Percentiles rank a stretch among this genome's conserved stretches.
Conservation (phyloP, 2,888 invertebrate species). For the Pediacus dermestoides region DNA sequence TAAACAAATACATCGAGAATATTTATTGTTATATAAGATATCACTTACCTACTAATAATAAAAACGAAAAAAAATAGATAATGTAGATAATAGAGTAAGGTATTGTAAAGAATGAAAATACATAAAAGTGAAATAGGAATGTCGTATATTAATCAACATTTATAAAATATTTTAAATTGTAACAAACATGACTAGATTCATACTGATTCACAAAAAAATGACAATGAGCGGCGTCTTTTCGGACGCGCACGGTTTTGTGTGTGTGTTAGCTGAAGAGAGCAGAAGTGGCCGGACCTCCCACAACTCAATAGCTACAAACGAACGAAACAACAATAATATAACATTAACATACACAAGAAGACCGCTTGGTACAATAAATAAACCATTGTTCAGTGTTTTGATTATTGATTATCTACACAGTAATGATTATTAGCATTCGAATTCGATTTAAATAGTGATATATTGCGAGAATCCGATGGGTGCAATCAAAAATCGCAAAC, state of each 20-base stretch:
- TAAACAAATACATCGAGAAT: too few species aligned
- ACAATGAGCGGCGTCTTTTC: slow-evolving; percentile 45
- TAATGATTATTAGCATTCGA: slow-evolving; percentile 51
- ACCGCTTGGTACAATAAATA: slow-evolving; percentile 38
- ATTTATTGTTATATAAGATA: too few species aligned
- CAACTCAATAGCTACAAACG: slow-evolving; percentile 46
- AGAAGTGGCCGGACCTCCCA: slow-evolving; percentile 52
- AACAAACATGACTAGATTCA: slow-evolving; percentile 57
- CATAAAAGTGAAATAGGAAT: slow-evolving; percentile 50
- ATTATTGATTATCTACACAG: slow-evolving; percentile 53
- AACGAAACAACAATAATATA: slow-evolving; percentile 45
- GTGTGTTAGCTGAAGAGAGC: slow-evolving; percentile 33
- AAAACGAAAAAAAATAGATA: too few species aligned
- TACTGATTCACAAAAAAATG: slow-evolving; percentile 52
- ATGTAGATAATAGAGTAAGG: too few species aligned
- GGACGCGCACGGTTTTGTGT: slow-evolving; percentile 40
- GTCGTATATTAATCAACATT: slow-evolving; percentile 57
- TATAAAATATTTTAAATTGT: slow-evolving; percentile 57
- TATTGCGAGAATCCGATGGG: slow-evolving; percentile 44
- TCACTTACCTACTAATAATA: too few species aligned
- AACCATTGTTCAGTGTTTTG: slow-evolving; percentile 47
- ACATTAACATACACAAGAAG: slow-evolving; percentile 49
- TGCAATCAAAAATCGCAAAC: slow-evolving; percentile 39
- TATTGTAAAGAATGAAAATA: slow-evolving; percentile 7
- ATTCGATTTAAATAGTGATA: slow-evolving; percentile 49